Base-by-base conservation (phyloP, 2,888 invertebrate genomes). In the Branchipolynoe longqiensis region DNA sequence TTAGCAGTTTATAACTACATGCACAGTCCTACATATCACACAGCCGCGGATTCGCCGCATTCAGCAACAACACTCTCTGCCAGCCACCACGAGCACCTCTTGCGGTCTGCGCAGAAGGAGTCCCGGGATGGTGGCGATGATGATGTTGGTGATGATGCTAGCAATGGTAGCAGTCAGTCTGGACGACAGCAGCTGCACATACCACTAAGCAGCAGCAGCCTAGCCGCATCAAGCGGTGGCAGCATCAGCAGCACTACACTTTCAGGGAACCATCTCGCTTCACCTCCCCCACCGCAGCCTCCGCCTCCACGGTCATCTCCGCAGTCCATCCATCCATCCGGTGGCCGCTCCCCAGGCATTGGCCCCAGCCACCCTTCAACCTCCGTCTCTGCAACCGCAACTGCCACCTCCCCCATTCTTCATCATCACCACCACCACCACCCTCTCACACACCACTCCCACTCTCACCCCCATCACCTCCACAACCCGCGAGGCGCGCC, bases 1-100 rank as follows among this genome's bases (percentile, higher is more conserved):
- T 31, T 78, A 31, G 78, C 78, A 8, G 48, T 78, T 0, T 78
- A 78, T 41, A 54, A 41, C 78, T 78, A 78, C 48, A 78, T 78
- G 78, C 78, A 78, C 78, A 78, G 78, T 78, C 78, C 78, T 78
- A 78, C 78, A 78, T 78, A 78, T 78, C 73, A 73, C 40, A 25
- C 73, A n/a, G 38, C 64, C n/a, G 64, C 40, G 31, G 62, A 62
- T 25, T 31, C 31, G n/a, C n/a, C n/a, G n/a, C n/a, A n/a, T n/a
- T n/a, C n/a, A n/a, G n/a, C 48, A 48, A 48, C 48, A 48, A 8
- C 48, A 48, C 48, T 18, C 48, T 48, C 8, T 18, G 48, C 8
- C 48, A 48, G 48, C 48, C 8, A 18, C 48, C 18, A 18, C 48
- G 48, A 48, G 48, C 48, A 0, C 38, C 36, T 69, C 4, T 38